Evolutionary conservation across 1,140 invertebrate species (phyloP), one percentile per base, ranked within the genome.

Genomic region (Heliconius congener): DNA sequence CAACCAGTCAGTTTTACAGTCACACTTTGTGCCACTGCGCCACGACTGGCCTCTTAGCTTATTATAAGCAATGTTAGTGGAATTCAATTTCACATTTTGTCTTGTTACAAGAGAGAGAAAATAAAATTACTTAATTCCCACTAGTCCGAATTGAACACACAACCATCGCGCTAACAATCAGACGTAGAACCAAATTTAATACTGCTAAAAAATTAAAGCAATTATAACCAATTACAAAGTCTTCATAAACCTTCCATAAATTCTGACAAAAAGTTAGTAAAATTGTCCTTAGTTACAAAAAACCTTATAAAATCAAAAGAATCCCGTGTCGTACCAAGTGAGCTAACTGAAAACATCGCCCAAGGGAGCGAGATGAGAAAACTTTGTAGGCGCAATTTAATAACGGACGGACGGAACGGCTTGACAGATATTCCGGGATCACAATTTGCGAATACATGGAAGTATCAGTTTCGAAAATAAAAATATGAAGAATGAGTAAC

Each of bases 311-410:
- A 84, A 87, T 84, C 88, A 89, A 91, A 89, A 88, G 81, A 74
- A 86, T 86, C 79, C 83, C 78, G 83, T 82, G 81, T 82, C 79
- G 76, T 75, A 86, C 84, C 77, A 37, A 73, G 75, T 66, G 52
- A 82, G 76, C 80, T 86, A 86, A 86, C 83, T 82, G 81, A 87
- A 82, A 89, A 88, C 81, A 80, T 82, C 78, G 84, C 78, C 77
- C 72, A 71, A 83, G 83, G 80, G 83, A 84, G 79, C 77, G 83
- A 89, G 88, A 91, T 91, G 91, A 90, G 90, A 91, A 91, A 93
- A 93, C 81, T 93, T 91, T 81, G 79, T 76, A 84, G 85, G 84
- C 13, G 87, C 87, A 91, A 93, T 91, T 93, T 91, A 91, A 91
- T 93, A 93, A 91, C 85, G 85, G 34, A 80, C 76, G 85, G 83